Evolutionary conservation across 2,113 vertebrate genomes (phyloP), one percentile per base, ranked within the genome.

Genomic region (Xenus cinereus): DNA sequence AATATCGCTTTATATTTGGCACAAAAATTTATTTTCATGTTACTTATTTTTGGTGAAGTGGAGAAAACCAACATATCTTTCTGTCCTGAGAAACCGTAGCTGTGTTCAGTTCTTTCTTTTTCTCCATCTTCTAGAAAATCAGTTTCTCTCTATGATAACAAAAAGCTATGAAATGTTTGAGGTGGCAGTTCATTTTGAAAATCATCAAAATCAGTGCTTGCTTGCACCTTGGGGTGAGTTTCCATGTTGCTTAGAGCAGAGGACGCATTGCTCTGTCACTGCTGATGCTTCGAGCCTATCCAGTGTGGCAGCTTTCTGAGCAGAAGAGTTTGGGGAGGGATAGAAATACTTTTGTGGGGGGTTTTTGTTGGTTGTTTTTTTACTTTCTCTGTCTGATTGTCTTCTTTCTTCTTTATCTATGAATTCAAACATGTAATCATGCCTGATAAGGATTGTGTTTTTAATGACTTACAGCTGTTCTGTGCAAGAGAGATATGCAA

Each of bases 391-490:
- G 46, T 73, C 53, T 62, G 30, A 37, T 78, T n/a, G 2, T 69
- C 30, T 8, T 57, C 87, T 88, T 30, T 68, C 17, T 80, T 81
- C 60, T 84, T 82, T 74, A 28, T 84, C 71, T 89, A 9, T 86
- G 56, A 93, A 72, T 87, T 89, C 22, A 80, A 66, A 72, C 46
- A 4, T 62, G 89, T 94, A 84, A 93, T 91, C 43, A 67, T 69
- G 48, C 74, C 50, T 41, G 24, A 59, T 74, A 87, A 80, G 84
- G 76, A 62, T 62, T 57, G 85, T 48, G 51, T 91, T 95, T 85
- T 91, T 89, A 66, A 91, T 85, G 74, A 28, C 16, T 84, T 91
- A 90, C 94, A 96, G 95, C 88, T 95, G 97, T 95, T 97, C 35
- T 2, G 28, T 66, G 50, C 72, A 75, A 87, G 84, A 87, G 68